phyloP scores from a whole-genome alignment of 2,888 invertebrate species.

The Phania funesta region DNA sequence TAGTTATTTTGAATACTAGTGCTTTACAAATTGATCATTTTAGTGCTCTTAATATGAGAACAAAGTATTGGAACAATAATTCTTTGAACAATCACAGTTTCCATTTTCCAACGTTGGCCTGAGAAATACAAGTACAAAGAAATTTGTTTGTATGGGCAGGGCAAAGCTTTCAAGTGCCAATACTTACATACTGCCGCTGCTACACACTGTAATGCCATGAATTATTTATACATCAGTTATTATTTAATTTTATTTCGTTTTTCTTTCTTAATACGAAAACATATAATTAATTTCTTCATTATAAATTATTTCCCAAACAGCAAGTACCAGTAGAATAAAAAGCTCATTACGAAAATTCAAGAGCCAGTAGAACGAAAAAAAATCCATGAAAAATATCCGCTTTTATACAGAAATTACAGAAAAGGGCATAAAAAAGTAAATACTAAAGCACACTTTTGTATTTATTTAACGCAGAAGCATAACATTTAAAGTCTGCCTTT shows the following conservation, averaged over 20 bases:
- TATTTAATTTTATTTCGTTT: constrained; percentile 48
- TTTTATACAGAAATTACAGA: constrained; percentile 14
- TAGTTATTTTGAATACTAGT: too few relatives aligned
- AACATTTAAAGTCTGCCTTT: background rate
- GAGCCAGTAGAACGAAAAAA: constrained; percentile 26
- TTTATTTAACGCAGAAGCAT: constrained; percentile 19
- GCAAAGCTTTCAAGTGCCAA: constrained; percentile 18
- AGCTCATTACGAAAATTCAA: constrained; percentile 58
- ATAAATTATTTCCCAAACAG: constrained; percentile 46
- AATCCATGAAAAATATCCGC: background rate
- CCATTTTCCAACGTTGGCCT: background rate
- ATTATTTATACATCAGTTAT: constrained; percentile 63
- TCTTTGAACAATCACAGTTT: background rate
- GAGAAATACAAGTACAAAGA: background rate
- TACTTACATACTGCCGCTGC: constrained; percentile 15
- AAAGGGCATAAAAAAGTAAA: constrained; percentile 25
- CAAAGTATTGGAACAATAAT: background rate
- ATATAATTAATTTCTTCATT: constrained; percentile 63
- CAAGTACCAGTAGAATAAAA: constrained; percentile 43
- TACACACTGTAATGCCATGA: constrained; percentile 32
- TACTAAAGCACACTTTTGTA: constrained; percentile 35
- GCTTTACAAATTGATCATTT: too few relatives aligned
- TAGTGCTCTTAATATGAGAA: background rate
- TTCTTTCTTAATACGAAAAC: constrained; percentile 32
- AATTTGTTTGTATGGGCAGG: background rate